Conservation (phyloP, 2,113 vertebrate genomes). For the Canis aureus region DNA sequence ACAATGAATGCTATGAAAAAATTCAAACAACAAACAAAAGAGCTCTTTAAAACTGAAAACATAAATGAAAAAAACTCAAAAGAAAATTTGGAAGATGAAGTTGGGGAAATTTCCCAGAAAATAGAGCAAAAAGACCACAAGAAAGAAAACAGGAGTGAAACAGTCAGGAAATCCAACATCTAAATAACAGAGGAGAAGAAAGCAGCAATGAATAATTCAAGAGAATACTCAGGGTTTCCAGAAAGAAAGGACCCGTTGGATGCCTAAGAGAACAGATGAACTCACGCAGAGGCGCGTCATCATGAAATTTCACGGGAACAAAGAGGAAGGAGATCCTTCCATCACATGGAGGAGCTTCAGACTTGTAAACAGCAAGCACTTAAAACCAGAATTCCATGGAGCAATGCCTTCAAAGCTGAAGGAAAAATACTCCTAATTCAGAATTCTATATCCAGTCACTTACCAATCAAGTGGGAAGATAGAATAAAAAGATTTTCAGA, state of each 20-base stretch:
- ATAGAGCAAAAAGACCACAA: constrained; percentile 14
- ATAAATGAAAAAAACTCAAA: neutral
- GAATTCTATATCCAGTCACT: neutral
- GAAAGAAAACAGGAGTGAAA: constrained; percentile 18
- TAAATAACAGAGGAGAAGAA: constrained; percentile 48
- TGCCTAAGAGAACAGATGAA: neutral
- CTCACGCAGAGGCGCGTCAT: neutral
- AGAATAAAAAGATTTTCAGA: constrained; percentile 40
- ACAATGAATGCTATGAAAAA: neutral
- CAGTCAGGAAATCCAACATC: neutral
- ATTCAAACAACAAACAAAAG: neutral
- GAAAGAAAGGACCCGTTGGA: neutral
- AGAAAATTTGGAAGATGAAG: constrained; percentile 36
- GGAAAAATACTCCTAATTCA: constrained; percentile 12
- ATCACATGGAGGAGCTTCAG: neutral
- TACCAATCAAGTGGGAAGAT: neutral
- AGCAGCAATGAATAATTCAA: constrained; percentile 35
- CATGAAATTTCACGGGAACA: constrained; percentile 38
- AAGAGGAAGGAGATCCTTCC: constrained; percentile 22
- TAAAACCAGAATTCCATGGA: neutral
- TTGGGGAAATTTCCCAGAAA: constrained; percentile 15
- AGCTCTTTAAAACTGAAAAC: constrained; percentile 10
- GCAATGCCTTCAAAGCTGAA: constrained; percentile 35
- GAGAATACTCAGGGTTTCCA: constrained; percentile 23
- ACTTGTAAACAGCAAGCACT: constrained; percentile 3